Conservation (phyloP, 2,797 vertebrate species). For the Australoheros facetus region DNA sequence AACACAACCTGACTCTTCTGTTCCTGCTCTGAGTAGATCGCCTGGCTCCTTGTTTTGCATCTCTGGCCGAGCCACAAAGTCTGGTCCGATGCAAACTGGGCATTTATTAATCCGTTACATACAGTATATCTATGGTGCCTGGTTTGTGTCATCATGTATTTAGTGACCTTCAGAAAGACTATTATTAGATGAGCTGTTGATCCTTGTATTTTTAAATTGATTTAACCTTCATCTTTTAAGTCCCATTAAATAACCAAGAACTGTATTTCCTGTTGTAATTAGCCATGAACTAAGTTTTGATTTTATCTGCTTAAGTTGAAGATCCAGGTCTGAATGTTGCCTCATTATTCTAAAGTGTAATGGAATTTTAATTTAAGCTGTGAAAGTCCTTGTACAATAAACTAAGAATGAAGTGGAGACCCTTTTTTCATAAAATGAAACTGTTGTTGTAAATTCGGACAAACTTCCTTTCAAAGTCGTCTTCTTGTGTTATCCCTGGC, state of each 20-base stretch:
- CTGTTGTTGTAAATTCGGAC: too few relatives aligned
- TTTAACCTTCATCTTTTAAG: not conserved
- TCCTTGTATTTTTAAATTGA: not conserved
- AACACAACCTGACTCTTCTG: constrained; percentile 48
- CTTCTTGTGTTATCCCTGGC: not conserved
- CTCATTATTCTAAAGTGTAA: not conserved
- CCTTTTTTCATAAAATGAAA: not conserved
- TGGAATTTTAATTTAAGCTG: not conserved
- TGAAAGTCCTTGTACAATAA: not conserved
- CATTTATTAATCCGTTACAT: constrained; percentile 14
- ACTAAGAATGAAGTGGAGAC: too few relatives aligned
- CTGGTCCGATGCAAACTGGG: constrained; percentile 7
- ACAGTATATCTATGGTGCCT: constrained; percentile 1
- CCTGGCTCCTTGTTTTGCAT: constrained; percentile 25
- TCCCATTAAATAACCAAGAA: not conserved
- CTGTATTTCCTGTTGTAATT: not conserved
- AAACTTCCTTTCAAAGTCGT: not conserved
- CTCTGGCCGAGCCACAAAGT: constrained; percentile 47
- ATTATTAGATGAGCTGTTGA: not conserved
- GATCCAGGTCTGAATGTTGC: not conserved
- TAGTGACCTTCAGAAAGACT: not conserved
- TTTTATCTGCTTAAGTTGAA: not conserved
- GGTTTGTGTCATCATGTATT: constrained; percentile 21
- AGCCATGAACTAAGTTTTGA: not conserved
- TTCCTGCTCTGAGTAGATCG: constrained; percentile 42